Conservation (phyloP, 2,113 vertebrate species). For the Ceratotherium simum region DNA sequence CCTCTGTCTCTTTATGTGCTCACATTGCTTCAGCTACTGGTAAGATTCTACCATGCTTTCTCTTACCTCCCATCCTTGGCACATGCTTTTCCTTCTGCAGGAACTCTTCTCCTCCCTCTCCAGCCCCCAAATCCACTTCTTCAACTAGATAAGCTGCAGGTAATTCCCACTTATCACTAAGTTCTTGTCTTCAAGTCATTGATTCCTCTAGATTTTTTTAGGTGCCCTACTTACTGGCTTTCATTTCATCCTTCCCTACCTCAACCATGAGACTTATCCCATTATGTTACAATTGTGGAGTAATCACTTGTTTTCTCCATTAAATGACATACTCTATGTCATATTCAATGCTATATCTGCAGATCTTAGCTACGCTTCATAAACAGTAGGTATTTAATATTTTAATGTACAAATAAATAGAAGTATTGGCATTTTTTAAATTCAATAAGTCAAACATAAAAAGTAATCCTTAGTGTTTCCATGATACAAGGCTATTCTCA, state of each 20-base stretch:
- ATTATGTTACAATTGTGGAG: neutral
- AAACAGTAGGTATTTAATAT: neutral
- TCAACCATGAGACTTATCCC: neutral
- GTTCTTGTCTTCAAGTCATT: neutral
- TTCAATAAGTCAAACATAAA: neutral
- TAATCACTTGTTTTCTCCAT: neutral
- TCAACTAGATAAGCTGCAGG: neutral
- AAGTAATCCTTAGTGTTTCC: neutral
- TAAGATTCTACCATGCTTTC: neutral
- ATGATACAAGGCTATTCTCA: neutral
- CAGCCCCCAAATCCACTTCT: neutral
- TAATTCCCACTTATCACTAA: neutral
- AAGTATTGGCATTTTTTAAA: neutral
- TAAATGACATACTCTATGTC: neutral
- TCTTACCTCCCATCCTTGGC: neutral
- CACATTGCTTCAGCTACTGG: neutral
- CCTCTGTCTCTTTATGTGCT: neutral
- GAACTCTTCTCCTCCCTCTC: neutral
- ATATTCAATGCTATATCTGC: neutral
- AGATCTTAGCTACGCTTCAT: neutral
- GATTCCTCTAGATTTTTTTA: neutral
- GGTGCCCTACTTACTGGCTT: neutral
- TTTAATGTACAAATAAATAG: slow-evolving; percentile 12
- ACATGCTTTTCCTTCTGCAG: neutral
- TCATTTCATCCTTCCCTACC: neutral